A percentile compares a stretch with the other conserved stretches of the same genome.
Evolutionary conservation across 2,797 vertebrate species (phyloP).

Genomic region (Moxostoma hubbsi): DNA sequence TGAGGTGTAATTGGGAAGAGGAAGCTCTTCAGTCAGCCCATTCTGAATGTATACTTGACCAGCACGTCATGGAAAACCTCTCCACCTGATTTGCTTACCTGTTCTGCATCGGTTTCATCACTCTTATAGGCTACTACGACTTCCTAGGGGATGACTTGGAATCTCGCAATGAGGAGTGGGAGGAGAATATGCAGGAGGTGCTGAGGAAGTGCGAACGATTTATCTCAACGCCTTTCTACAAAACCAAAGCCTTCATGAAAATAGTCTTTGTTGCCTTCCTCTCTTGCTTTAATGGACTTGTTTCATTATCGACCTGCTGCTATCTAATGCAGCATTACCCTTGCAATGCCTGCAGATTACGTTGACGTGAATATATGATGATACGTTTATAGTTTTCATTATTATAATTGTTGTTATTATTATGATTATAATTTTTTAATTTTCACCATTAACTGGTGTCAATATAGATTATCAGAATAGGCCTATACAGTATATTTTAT

Average conservation of each 20-base stretch:
- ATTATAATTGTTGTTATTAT: too few relatives aligned
- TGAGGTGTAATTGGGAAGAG: slow-evolving; percentile 78
- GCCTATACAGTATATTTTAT: too few relatives aligned
- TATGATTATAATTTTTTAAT: too few relatives aligned
- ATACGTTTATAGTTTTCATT: not conserved
- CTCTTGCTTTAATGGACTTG: not conserved
- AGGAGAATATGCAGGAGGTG: slow-evolving; percentile 79
- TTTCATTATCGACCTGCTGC: not conserved
- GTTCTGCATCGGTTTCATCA: slow-evolving; percentile 83
- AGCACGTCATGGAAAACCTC: slow-evolving; percentile 74
- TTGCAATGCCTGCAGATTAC: not conserved
- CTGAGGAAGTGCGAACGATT: slow-evolving; percentile 73
- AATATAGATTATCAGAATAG: too few relatives aligned
- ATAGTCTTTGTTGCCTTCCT: slow-evolving; percentile 5
- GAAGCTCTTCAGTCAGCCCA: slow-evolving; percentile 81
- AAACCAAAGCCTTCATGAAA: not conserved
- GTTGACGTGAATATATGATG: not conserved
- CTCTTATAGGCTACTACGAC: slow-evolving; percentile 79
- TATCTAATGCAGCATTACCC: not conserved
- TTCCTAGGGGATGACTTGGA: slow-evolving; percentile 79
- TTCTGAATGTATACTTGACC: slow-evolving; percentile 80
- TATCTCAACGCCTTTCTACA: not conserved
- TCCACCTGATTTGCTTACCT: slow-evolving; percentile 81
- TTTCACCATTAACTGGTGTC: too few relatives aligned
- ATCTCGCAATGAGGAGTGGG: slow-evolving; percentile 76